Evolutionary conservation across 2,797 vertebrate genomes (phyloP).

Genomic region (Esox masquinongy): DNA sequence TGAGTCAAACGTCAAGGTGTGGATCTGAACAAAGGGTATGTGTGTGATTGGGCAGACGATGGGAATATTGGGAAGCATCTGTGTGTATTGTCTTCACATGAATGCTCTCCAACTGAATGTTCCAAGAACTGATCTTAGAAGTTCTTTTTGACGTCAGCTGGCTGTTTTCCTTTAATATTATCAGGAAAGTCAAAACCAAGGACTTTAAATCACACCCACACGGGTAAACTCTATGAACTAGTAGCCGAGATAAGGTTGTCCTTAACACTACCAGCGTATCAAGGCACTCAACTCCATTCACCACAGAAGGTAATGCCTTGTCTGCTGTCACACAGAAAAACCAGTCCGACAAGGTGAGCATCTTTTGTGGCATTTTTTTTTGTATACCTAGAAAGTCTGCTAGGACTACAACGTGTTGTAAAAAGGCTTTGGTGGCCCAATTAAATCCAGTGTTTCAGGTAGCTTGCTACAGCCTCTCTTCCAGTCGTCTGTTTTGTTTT

Average conservation of each 20-base stretch:
- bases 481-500: slow-evolving; percentile 1
- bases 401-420: not conserved
- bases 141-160: not conserved
- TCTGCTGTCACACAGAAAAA: not conserved
- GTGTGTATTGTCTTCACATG: not conserved
- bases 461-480: not conserved
- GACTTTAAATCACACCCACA: not conserved
- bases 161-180: slow-evolving; percentile 6
- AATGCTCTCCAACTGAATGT: not conserved
- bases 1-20: not conserved
- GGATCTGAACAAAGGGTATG: not conserved
- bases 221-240: not conserved
- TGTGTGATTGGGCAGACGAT: slow-evolving; percentile 22
- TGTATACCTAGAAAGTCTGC: not conserved
- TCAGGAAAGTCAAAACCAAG: slow-evolving; percentile 45
- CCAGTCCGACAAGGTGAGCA: not conserved
- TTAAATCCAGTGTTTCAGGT: not conserved
- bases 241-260: not conserved
- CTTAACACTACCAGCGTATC: not conserved
- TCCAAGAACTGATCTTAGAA: not conserved
- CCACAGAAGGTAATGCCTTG: not conserved
- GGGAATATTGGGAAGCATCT: not conserved
- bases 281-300: not conserved
- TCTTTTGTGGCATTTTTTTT: not conserved
- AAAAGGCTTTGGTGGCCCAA: not conserved